phyloP scores from a whole-genome alignment of 1,140 invertebrate species.

The Drosophila kepulauana region DNA sequence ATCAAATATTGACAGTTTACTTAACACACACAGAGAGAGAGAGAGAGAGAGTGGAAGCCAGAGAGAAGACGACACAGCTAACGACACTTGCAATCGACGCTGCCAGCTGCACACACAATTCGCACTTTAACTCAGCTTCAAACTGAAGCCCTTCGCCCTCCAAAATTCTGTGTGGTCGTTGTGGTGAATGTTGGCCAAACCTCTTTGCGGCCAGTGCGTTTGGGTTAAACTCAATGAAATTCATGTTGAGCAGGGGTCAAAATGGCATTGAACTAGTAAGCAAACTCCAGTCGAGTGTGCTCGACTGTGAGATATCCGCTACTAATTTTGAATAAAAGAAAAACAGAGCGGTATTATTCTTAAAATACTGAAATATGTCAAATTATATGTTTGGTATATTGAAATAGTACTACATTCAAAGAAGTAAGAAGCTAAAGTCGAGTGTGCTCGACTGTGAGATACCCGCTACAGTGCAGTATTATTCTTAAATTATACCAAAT shows the following conservation, averaged over 20 bases:
- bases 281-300: neutral
- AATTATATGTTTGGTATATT: no score
- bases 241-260: neutral
- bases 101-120: neutral
- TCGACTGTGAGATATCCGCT: no score
- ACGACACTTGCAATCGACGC: conserved; percentile 55
- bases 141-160: neutral
- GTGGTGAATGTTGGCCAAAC: neutral
- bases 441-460: no score
- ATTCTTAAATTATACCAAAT: no score
- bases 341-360: no score
- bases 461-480: no score
- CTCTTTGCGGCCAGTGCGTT: neutral
- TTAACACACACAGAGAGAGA: conserved; percentile 52
- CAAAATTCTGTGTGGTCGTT: conserved; percentile 22
- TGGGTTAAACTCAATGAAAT: conserved; percentile 2
- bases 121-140: conserved; percentile 24
- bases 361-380: no score
- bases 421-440: no score
- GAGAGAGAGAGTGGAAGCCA: conserved; percentile 2
- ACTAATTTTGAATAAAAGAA: no score
- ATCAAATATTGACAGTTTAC: conserved; percentile 84
- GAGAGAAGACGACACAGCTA: conserved; percentile 2
- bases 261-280: neutral
- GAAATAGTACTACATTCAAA: no score